Percentiles rank a stretch among this genome's conserved stretches.
phyloP scores from a whole-genome alignment of 2,888 invertebrate genomes.

The Xanthia togata region DNA sequence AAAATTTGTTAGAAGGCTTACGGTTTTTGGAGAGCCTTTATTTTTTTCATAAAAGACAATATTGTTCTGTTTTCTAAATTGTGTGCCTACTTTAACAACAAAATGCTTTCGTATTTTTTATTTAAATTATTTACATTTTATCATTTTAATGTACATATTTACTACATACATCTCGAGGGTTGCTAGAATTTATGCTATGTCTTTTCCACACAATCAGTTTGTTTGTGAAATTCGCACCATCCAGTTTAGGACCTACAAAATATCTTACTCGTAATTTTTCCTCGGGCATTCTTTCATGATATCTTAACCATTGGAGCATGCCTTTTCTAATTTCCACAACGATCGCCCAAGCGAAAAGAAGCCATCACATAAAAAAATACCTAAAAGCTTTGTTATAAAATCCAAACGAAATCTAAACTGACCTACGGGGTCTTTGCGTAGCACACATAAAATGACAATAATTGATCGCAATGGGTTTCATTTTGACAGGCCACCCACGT shows the following conservation, averaged over 20 bases:
- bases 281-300: constrained; percentile 51
- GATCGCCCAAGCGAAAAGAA: constrained; percentile 28
- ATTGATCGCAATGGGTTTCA: no score
- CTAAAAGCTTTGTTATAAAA: constrained; percentile 34
- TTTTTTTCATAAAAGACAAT: constrained; percentile 26
- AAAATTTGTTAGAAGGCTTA: constrained; percentile 38
- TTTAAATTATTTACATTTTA: constrained; percentile 31
- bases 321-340: constrained; percentile 57
- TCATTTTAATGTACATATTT: constrained; percentile 38
- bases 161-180: constrained; percentile 6
- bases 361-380: constrained; percentile 27
- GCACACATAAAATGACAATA: no score
- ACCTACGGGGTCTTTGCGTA: neutral
- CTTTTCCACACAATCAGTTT: constrained; percentile 16
- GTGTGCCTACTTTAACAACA: constrained; percentile 16
- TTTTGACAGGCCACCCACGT: no score
- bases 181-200: constrained; percentile 6
- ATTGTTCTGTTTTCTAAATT: constrained; percentile 31
- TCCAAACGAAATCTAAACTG: constrained; percentile 25
- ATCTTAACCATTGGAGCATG: constrained; percentile 55
- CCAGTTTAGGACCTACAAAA: constrained; percentile 33
- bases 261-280: constrained; percentile 32
- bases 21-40: constrained; percentile 13
- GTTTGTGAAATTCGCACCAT: constrained; percentile 24
- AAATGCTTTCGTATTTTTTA: constrained; percentile 38